These are phyloP conservation scores for Enteromius thamalakanensis DNA, from an alignment of 2,797 vertebrate species.

Conservation along the genomic window DNA sequence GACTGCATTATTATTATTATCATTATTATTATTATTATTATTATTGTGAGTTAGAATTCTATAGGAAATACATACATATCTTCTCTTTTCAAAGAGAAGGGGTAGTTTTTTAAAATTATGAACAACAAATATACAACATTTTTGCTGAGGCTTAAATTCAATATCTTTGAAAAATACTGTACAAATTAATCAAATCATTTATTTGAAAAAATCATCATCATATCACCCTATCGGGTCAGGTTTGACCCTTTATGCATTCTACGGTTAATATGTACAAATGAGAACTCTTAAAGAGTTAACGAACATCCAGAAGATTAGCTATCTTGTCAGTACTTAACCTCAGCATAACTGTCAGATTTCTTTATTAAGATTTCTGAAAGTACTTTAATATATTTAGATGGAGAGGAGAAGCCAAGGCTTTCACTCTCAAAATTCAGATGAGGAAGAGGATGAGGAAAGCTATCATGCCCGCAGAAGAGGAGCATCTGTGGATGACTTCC, in stretches of 20 bases:
- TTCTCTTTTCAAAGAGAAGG: not conserved
- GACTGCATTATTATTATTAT: not conserved
- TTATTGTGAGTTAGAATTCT: not conserved
- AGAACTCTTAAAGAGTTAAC: slow-evolving; percentile 4
- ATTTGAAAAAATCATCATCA: not conserved
- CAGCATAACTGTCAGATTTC: slow-evolving; percentile 37
- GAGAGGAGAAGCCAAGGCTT: slow-evolving; percentile 83
- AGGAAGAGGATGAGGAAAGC: slow-evolving; percentile 88
- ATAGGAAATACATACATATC: not conserved
- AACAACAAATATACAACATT: not conserved
- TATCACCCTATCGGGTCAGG: not conserved
- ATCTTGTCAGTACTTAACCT: slow-evolving; percentile 10
- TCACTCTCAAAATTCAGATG: slow-evolving; percentile 88
- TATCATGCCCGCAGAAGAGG: slow-evolving; percentile 84
- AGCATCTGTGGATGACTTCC: slow-evolving; percentile 93
- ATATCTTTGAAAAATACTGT: not conserved
- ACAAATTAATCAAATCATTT: not conserved
- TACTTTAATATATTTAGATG: slow-evolving; percentile 73
- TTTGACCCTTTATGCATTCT: slow-evolving; percentile 20
- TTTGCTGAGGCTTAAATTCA: slow-evolving; percentile 18
- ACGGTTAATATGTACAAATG: slow-evolving; percentile 13
- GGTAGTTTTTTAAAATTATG: not conserved
- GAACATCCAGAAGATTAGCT: not conserved
- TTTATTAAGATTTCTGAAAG: slow-evolving; percentile 56
- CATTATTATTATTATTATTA: not conserved